Conservation (phyloP, 2,797 vertebrate genomes). For the Heliangelus exortis region DNA sequence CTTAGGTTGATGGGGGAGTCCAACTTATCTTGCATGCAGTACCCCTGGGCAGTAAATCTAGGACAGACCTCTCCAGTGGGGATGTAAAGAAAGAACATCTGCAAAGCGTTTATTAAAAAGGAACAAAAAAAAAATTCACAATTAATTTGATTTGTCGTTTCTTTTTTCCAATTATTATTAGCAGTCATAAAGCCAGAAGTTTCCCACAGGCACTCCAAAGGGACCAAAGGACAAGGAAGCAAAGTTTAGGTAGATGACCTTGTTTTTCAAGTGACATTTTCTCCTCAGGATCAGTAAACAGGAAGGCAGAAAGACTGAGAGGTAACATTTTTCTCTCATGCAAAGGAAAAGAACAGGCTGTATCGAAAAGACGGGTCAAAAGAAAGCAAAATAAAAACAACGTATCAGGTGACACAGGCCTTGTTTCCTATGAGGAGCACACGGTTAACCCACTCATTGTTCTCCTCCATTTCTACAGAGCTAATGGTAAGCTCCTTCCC, state of each 20-base stretch:
- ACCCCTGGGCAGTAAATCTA: not conserved
- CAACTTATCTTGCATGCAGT: not conserved
- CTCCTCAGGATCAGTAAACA: not conserved
- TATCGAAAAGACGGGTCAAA: not conserved
- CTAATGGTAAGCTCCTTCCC: not conserved
- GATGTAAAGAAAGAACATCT: not conserved
- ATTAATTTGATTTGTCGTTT: not conserved
- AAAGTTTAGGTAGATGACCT: slow-evolving; percentile 55
- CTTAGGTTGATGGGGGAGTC: not conserved
- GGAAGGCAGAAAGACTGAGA: not conserved
- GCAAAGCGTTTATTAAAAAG: not conserved
- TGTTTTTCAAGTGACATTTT: slow-evolving; percentile 31
- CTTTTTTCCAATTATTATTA: not conserved
- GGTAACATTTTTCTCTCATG: not conserved
- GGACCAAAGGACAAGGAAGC: slow-evolving; percentile 19
- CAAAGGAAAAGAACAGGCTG: not conserved
- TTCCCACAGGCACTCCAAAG: not conserved
- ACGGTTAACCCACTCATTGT: not conserved
- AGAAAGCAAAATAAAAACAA: not conserved
- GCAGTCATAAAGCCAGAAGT: not conserved
- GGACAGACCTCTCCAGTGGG: not conserved
- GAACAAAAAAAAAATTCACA: not conserved
- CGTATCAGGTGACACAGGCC: not conserved
- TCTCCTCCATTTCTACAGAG: slow-evolving; percentile 18
- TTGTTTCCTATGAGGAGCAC: not conserved